Conservation (phyloP, 1,140 invertebrate genomes). For the Lineus longissimus region DNA sequence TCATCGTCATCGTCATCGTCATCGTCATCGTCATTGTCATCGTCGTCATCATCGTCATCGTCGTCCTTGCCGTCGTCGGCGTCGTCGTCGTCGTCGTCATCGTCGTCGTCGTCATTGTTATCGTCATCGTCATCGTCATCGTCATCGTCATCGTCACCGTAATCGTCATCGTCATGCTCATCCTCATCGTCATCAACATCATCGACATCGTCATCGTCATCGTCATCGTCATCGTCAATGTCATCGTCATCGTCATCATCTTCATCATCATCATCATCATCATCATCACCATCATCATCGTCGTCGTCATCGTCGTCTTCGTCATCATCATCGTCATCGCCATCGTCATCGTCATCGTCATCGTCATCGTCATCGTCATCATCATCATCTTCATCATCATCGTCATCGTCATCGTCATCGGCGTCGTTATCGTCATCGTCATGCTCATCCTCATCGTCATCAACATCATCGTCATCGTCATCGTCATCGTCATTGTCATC, state of each 20-base stretch:
- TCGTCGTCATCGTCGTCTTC: too few species aligned
- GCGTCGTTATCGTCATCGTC: neutral
- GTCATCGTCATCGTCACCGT: constrained; percentile 8
- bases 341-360: constrained; percentile 10
- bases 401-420: too few species aligned
- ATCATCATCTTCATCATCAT: constrained; percentile 16
- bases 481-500: neutral
- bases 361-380: constrained; percentile 15
- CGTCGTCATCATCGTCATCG: too few species aligned
- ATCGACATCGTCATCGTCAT: too few species aligned
- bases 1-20: constrained; percentile 14
- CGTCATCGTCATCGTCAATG: constrained; percentile 15
- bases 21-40: constrained; percentile 14
- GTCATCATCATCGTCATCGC: too few species aligned
- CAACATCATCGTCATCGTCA: neutral
- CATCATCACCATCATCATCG: constrained; percentile 13
- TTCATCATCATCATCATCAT: constrained; percentile 16
- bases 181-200: too few species aligned
- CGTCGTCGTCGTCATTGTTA: constrained; percentile 4
- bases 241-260: constrained; percentile 12
- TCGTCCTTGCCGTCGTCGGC: too few species aligned
- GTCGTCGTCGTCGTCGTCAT: too few species aligned
- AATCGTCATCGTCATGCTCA: too few species aligned
- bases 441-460: too few species aligned
- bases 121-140: neutral